Conservation (phyloP, 1,140 invertebrate genomes). For the Danaus plexippus region DNA sequence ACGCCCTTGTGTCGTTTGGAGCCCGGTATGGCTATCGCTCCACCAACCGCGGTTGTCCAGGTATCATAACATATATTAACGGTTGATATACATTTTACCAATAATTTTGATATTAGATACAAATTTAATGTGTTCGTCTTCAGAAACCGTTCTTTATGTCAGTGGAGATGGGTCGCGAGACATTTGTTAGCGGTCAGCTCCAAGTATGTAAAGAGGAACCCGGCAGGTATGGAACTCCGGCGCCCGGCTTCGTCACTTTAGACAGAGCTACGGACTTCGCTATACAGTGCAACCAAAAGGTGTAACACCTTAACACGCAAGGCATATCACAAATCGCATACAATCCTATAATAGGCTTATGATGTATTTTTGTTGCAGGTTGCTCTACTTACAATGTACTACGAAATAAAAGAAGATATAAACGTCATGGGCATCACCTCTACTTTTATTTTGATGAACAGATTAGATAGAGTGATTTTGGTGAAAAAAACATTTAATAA, state of each 20-base stretch:
- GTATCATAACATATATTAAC: constrained; percentile 16
- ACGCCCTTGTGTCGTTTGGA: constrained; percentile 50
- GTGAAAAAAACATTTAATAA: no score
- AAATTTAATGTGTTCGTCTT: neutral
- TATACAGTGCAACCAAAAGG: constrained; percentile 51
- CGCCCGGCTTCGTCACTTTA: constrained; percentile 31
- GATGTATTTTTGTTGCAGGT: constrained; percentile 28
- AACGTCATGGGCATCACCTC: constrained; percentile 48
- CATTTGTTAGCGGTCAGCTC: constrained; percentile 45
- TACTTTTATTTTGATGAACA: constrained; percentile 45
- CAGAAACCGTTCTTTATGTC: constrained; percentile 61
- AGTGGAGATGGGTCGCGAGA: constrained; percentile 44
- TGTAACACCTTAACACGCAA: constrained; percentile 1
- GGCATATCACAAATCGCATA: no score
- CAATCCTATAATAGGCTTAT: no score
- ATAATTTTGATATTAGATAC: neutral
- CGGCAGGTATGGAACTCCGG: constrained; percentile 37
- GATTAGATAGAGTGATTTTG: constrained; percentile 31
- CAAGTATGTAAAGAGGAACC: constrained; percentile 30
- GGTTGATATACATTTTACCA: neutral
- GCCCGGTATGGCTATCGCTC: constrained; percentile 37
- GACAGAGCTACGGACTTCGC: constrained; percentile 32
- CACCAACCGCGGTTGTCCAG: constrained; percentile 32
- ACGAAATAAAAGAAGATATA: constrained; percentile 50
- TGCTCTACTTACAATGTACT: constrained; percentile 45